Base-by-base conservation (phyloP, 2,797 vertebrate genomes). In the Crenuchus spilurus region DNA sequence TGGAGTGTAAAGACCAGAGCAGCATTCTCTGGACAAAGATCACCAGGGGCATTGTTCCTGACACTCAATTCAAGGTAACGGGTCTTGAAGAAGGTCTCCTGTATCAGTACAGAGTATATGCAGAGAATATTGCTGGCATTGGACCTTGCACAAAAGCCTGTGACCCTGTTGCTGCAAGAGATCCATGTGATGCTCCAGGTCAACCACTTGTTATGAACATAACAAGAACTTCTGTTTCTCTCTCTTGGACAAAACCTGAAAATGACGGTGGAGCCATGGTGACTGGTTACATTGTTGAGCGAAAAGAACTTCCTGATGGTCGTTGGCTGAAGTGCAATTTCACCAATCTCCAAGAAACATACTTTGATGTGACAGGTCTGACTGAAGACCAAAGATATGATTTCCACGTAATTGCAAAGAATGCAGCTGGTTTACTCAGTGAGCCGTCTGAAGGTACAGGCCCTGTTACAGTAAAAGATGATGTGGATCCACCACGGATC, bases 281-380 rank as follows among this genome's bases (percentile, higher is more conserved):
- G 80, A 99, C 96, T 80, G 97, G 97, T 63, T 99, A 99, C 84
- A 74, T 94, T 62, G 88, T 99, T 72, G 97, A 99, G 86, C 96
- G 94, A 87, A 97, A 91, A 87, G 96, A 98, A 79, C 89, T 97
- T 22, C 98, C 98, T 84, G 98, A 99, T 39, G 95, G 91, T 67
- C 97, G 95, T 11, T 99, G 97, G 97, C 97, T 98, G 95, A 99
- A 98, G 90, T 96, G 96, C 80, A 99, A 95, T 85, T 99, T 98
- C 82, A 95, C 97, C 65, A 99, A 97, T 71, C 92, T 99, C 11
- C 88, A 95, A 81, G 95, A 96, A 68, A 97, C 95, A 73, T 95
- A 97, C 84, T 98, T 95, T 82, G 96, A 93, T 65, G 84, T 95
- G 73, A 94, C 93, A 58, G 95, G 95, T 68, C 92, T 99, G 77